Evolutionary conservation across 2,113 vertebrate genomes (phyloP).

Genomic region (Channa argus): DNA sequence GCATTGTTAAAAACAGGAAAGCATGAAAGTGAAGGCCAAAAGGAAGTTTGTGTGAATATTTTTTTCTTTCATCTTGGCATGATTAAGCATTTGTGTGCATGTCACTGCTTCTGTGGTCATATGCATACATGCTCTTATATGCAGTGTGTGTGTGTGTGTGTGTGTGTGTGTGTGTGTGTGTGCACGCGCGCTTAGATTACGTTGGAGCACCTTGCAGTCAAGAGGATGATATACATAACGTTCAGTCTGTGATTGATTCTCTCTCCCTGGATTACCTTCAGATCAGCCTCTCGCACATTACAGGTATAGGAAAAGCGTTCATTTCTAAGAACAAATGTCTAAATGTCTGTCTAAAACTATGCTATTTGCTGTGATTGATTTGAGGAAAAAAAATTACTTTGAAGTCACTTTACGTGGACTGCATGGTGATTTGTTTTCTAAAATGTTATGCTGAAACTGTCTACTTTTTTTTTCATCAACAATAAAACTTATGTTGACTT

Average conservation of each 20-base stretch:
- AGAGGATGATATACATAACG: conserved; percentile 93
- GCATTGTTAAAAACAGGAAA: not conserved
- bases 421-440: not conserved
- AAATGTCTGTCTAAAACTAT: not conserved
- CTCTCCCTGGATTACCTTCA: conserved; percentile 97
- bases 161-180: not conserved
- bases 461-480: not conserved
- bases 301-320: conserved; percentile 81
- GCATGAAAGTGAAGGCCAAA: not conserved
- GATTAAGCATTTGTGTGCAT: not conserved
- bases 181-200: conserved; percentile 83
- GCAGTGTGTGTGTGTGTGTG: too few species aligned
- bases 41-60: not conserved
- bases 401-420: not conserved
- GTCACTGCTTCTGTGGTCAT: not conserved
- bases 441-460: not conserved
- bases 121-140: not conserved
- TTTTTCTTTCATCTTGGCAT: not conserved
- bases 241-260: conserved; percentile 96
- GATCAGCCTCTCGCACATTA: conserved; percentile 97
- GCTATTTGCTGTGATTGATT: too few species aligned
- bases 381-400: too few species aligned
- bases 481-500: not conserved
- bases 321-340: not conserved
- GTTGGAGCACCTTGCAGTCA: conserved; percentile 85